Percentiles rank a stretch among this genome's conserved stretches.
Conservation (phyloP, 30 jellyfish, hydroid and myxozoan species). For the Turritopsis rubra region DNA sequence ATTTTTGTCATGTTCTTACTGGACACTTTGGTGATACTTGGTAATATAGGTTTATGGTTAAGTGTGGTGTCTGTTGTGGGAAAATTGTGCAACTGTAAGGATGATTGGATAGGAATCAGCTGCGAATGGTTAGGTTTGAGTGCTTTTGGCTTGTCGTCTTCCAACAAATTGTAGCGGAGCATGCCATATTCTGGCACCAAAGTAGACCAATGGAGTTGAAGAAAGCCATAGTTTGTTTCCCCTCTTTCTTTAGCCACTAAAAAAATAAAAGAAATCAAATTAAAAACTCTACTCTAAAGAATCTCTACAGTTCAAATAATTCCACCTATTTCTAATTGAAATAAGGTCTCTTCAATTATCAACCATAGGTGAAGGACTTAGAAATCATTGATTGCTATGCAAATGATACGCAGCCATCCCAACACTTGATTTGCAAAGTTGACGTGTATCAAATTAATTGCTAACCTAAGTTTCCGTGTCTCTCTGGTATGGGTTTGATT, state of each 20-base stretch:
- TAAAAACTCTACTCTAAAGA: too few relatives aligned
- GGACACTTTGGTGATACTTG: neutral
- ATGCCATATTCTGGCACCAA: neutral
- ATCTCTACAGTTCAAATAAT: too few relatives aligned
- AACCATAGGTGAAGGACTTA: too few relatives aligned
- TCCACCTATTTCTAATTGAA: too few relatives aligned
- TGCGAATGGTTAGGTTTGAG: too few relatives aligned
- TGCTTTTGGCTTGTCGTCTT: neutral
- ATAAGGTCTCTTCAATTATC: too few relatives aligned
- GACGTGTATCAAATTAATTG: neutral
- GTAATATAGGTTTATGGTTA: neutral
- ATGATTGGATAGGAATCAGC: neutral
- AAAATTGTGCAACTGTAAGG: neutral
- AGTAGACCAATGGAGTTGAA: constrained; percentile 15
- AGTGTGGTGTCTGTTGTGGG: neutral
- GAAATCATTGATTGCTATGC: too few relatives aligned
- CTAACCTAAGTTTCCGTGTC: constrained; percentile 45
- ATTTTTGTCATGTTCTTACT: neutral
- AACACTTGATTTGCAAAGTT: neutral
- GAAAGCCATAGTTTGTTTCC: neutral
- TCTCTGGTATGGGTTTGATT: constrained; percentile 59
- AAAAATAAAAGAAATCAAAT: neutral
- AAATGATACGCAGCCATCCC: too few relatives aligned
- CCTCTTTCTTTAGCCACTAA: constrained; percentile 9
- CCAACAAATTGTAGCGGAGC: neutral